Conservation (phyloP, 2,113 vertebrate species). For the Sapajus apella region DNA sequence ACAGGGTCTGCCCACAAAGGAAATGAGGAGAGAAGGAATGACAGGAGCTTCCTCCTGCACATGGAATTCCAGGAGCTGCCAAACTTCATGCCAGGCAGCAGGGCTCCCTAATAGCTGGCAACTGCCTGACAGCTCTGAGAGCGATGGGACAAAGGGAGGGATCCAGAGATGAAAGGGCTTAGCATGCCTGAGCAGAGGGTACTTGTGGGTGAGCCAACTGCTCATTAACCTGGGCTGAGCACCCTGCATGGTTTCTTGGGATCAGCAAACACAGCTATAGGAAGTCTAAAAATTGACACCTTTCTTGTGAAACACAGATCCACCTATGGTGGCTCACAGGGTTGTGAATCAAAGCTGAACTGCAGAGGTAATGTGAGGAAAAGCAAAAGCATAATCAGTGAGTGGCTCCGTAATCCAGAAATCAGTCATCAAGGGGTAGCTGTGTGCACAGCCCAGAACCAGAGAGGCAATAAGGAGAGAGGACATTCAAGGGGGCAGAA, state of each 20-base stretch:
- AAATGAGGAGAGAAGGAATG: not conserved
- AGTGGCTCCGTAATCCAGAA: not conserved
- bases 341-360: not conserved
- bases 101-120: conserved; percentile 28
- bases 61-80: not conserved
- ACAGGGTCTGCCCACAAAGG: not conserved
- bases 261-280: not conserved
- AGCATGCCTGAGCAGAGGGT: not conserved
- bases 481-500: not conserved
- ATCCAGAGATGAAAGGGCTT: conserved; percentile 45
- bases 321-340: not conserved
- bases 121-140: conserved; percentile 36
- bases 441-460: not conserved
- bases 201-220: conserved; percentile 34
- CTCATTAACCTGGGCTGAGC: conserved; percentile 67
- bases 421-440: no score
- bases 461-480: not conserved
- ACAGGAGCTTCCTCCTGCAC: not conserved
- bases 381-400: not conserved
- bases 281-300: not conserved
- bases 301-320: not conserved
- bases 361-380: not conserved
- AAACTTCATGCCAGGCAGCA: not conserved
- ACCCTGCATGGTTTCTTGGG: not conserved
- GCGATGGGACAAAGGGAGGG: conserved; percentile 55